Percentiles rank a stretch among this genome's conserved stretches.
These are phyloP conservation scores for Drosophila littoralis DNA, from an alignment of 1,140 invertebrate species.

Conservation along the genomic window DNA sequence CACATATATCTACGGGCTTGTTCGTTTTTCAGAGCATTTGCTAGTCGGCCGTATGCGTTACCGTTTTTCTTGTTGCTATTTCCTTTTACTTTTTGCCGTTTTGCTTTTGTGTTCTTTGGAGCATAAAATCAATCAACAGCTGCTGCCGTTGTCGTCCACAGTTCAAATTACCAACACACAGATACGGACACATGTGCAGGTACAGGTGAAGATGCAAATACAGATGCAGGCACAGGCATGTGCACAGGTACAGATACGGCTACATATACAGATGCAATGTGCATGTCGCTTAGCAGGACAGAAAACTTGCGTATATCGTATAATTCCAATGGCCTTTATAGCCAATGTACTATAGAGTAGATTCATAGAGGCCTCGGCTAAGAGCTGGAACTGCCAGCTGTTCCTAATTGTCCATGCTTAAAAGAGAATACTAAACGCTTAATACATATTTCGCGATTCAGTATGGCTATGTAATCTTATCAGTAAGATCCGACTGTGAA, in stretches of 20 bases:
- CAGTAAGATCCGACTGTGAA: background rate
- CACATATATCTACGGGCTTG: background rate
- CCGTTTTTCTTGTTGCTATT: constrained; percentile 5
- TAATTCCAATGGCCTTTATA: background rate
- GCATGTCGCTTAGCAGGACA: constrained; percentile 11
- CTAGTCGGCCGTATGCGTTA: constrained; percentile 5
- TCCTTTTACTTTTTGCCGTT: constrained; percentile 33
- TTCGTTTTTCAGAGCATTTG: constrained; percentile 4
- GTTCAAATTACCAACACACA: constrained; percentile 48
- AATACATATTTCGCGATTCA: background rate
- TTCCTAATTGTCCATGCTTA: background rate
- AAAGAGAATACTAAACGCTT: background rate
- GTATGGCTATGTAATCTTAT: background rate
- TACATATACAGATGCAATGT: background rate
- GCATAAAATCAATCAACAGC: constrained; percentile 79
- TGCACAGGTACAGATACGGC: background rate
- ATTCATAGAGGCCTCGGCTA: background rate
- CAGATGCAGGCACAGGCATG: constrained; percentile 10
- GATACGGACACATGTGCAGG: background rate
- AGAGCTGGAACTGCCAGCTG: background rate
- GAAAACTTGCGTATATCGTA: background rate
- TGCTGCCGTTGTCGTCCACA: constrained; percentile 33
- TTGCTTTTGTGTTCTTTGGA: constrained; percentile 50
- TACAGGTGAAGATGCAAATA: constrained; percentile 6
- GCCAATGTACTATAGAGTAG: background rate